Evolutionary conservation across 2,113 vertebrate genomes (phyloP), one percentile per base, ranked within the genome.

Genomic region (Neopipo cinnamomea): DNA sequence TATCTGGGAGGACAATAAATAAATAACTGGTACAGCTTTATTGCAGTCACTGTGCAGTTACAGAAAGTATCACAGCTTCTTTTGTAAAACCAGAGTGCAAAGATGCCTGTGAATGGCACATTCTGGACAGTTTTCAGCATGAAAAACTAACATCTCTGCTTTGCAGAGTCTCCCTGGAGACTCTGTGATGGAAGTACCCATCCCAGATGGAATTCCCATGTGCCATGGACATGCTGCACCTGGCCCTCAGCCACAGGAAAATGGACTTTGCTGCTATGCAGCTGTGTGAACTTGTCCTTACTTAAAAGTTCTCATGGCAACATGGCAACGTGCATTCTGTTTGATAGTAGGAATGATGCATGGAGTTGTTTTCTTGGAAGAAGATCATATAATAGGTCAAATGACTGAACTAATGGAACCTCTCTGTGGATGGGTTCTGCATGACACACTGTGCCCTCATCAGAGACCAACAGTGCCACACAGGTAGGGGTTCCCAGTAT

Each of bases 381-480:
- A 33, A 76, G 68, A 47, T 23, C 0, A 12, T 25, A 3, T 3
- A 11, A 8, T 0, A 68, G 20, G 49, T 94, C 44, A 13, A 37
- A 39, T 10, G 39, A 49, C 33, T 1, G 2, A 50, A 70, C 44
- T 42, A 8, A 28, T 14, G 35, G 72, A 46, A 55, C 20, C 11
- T 80, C 17, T 50, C 22, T 23, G 2, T 25, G 68, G 44, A 31
- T 25, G 49, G 6, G 39, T 3, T 63, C 68, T 68, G 62, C 19
- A 14, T 3, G 28, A 12, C 63, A 70, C 3, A 0, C 12, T 12
- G 16, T 61, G 50, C 2, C 41, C 21, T 46, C 14, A 0, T 8
- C 66, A 52, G 50, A 50, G 63, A 50, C 8, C 17, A 3, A 0
- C 37, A 25, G 58, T 44, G 58, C 33, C 7, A 1, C 67, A 13